A percentile compares a stretch with the other conserved stretches of the same genome.
These are phyloP conservation scores for Callopanchax toddi DNA, from an alignment of 2,113 vertebrate species.

Conservation along the genomic window DNA sequence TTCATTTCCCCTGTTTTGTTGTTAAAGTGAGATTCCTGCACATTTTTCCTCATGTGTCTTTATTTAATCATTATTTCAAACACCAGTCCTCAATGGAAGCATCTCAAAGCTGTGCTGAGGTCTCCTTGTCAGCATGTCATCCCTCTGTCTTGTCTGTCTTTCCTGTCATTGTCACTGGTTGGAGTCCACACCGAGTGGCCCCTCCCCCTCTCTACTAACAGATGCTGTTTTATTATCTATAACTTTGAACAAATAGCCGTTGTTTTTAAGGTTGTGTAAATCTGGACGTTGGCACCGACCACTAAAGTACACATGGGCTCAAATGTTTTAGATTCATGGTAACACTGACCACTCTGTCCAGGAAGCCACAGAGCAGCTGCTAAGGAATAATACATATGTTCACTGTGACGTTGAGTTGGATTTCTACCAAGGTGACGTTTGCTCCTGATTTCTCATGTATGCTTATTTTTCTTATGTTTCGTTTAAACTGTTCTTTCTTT, in stretches of 20 bases:
- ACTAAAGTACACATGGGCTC: constrained; percentile 10
- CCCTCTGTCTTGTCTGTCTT: constrained; percentile 65
- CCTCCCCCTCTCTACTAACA: neutral
- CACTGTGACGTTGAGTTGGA: constrained; percentile 49
- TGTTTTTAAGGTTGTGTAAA: constrained; percentile 23
- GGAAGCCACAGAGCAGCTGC: constrained; percentile 53
- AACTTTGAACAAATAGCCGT: constrained; percentile 3
- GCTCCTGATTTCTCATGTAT: no score
- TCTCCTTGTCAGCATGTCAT: constrained; percentile 45
- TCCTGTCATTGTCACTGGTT: constrained; percentile 65
- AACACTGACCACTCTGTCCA: constrained; percentile 32
- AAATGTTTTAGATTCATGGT: constrained; percentile 37
- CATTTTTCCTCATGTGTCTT: constrained; percentile 50
- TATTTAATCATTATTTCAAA: constrained; percentile 44
- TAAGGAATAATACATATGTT: constrained; percentile 45
- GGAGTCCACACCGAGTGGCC: constrained; percentile 10
- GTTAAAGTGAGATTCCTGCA: neutral
- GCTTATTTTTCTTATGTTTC: no score
- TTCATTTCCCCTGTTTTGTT: no score
- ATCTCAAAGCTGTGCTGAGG: constrained; percentile 43
- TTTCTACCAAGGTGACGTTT: constrained; percentile 29
- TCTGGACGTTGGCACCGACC: constrained; percentile 19
- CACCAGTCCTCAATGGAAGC: constrained; percentile 45
- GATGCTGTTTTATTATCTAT: constrained; percentile 12
- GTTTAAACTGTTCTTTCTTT: no score